phyloP scores from a whole-genome alignment of 1,140 invertebrate genomes.

The Zaprionus kolodkinae region DNA sequence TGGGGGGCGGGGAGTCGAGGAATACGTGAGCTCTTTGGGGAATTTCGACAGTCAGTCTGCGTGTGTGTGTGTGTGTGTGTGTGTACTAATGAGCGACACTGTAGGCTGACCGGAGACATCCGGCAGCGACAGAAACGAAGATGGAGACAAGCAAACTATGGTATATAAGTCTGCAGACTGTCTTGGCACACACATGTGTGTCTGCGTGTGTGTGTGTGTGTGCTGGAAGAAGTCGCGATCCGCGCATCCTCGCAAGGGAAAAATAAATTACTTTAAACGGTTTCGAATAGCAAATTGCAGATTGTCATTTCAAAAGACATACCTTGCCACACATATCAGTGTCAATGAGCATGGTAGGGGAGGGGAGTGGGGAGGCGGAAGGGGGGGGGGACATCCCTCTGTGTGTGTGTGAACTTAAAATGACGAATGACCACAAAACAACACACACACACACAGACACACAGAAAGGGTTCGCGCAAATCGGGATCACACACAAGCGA shows the following conservation, averaged over 20 bases:
- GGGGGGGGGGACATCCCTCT: background rate
- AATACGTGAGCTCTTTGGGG: slow-evolving; percentile 7
- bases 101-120: slow-evolving; percentile 36
- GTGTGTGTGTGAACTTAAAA: slow-evolving; percentile 60
- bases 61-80: background rate
- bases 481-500: slow-evolving; percentile 66
- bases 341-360: slow-evolving; percentile 56
- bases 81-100: slow-evolving; percentile 31
- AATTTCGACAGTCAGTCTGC: slow-evolving; percentile 8
- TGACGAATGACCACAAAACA: slow-evolving; percentile 77
- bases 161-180: slow-evolving; percentile 1
- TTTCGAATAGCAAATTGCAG: slow-evolving; percentile 78
- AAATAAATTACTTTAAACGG: slow-evolving; percentile 80
- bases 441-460: slow-evolving; percentile 37
- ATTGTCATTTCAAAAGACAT: slow-evolving; percentile 78
- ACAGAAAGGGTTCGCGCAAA: slow-evolving; percentile 63
- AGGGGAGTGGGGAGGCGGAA: too few species aligned
- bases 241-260: slow-evolving; percentile 43
- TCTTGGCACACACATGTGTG: slow-evolving; percentile 7
- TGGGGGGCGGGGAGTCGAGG: background rate
- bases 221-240: slow-evolving; percentile 28
- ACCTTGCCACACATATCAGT: slow-evolving; percentile 78
- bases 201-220: background rate
- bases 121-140: slow-evolving; percentile 22
- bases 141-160: slow-evolving; percentile 25